Percentiles rank a stretch among this genome's conserved stretches.
These are phyloP conservation scores for Bubo bubo DNA, from an alignment of 2,113 vertebrate genomes.

Conservation along the genomic window DNA sequence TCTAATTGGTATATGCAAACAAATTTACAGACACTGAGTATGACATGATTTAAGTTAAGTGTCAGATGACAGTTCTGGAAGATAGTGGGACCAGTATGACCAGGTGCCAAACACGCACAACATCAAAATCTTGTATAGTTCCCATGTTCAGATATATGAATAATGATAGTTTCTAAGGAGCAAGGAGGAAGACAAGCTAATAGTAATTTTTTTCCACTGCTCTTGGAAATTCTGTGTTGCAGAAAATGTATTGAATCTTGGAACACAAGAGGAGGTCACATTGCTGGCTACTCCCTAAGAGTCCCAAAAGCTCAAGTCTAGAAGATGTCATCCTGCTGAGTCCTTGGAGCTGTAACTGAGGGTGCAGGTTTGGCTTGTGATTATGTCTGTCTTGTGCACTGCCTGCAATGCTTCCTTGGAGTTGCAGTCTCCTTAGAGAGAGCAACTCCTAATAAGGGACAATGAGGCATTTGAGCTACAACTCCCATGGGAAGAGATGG, in stretches of 20 bases:
- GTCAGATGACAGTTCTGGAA: background rate
- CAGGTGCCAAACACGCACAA: background rate
- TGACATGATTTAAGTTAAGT: background rate
- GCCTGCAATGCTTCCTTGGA: background rate
- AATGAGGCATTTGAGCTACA: background rate
- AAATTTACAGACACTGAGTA: background rate
- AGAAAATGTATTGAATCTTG: background rate
- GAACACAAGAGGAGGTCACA: background rate
- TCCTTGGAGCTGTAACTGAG: background rate
- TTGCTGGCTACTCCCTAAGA: background rate
- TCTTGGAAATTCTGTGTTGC: background rate
- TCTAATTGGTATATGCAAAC: background rate
- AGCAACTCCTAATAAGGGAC: background rate
- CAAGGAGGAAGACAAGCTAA: background rate
- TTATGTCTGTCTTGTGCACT: fast-evolving
- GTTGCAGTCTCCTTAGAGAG: background rate
- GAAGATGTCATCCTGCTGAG: background rate
- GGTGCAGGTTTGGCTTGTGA: background rate
- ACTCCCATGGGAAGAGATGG: background rate
- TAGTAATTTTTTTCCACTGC: background rate
- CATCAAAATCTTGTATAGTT: background rate
- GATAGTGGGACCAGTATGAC: background rate
- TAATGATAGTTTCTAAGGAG: background rate
- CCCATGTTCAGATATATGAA: background rate
- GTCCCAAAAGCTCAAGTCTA: background rate